Evolutionary conservation across 2,113 vertebrate genomes (phyloP).

Genomic region (Procavia capensis): DNA sequence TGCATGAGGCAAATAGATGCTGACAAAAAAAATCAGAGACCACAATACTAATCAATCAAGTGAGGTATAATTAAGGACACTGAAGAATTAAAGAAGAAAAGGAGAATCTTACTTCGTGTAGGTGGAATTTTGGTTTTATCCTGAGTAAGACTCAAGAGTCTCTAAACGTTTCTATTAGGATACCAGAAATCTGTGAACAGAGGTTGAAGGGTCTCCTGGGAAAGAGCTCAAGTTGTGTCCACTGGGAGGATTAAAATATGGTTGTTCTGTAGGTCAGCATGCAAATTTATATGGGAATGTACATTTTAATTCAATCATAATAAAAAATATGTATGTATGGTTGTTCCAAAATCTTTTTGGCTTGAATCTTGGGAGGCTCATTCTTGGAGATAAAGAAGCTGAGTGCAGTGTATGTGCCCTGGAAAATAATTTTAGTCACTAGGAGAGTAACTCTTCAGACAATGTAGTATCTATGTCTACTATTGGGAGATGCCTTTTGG

Average conservation of each 20-base stretch:
- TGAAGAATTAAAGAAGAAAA: conserved; percentile 14
- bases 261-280: too few relatives aligned
- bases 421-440: not conserved
- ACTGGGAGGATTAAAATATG: not conserved
- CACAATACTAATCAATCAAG: not conserved
- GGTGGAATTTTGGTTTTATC: not conserved
- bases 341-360: not conserved
- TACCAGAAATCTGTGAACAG: not conserved
- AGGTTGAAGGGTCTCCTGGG: not conserved
- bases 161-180: not conserved
- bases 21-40: not conserved
- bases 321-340: too few relatives aligned
- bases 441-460: not conserved
- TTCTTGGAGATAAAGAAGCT: not conserved
- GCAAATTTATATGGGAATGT: too few relatives aligned
- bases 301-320: too few relatives aligned
- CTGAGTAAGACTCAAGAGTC: not conserved
- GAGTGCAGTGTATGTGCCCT: not conserved
- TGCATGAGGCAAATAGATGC: not conserved
- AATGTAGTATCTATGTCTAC: not conserved
- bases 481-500: not conserved
- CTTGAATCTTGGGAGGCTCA: not conserved
- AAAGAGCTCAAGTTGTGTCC: not conserved
- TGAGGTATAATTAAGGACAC: not conserved
- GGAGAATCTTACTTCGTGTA: not conserved